Base-by-base conservation (phyloP, 2,888 invertebrate species). In the Slavum lentiscoides region DNA sequence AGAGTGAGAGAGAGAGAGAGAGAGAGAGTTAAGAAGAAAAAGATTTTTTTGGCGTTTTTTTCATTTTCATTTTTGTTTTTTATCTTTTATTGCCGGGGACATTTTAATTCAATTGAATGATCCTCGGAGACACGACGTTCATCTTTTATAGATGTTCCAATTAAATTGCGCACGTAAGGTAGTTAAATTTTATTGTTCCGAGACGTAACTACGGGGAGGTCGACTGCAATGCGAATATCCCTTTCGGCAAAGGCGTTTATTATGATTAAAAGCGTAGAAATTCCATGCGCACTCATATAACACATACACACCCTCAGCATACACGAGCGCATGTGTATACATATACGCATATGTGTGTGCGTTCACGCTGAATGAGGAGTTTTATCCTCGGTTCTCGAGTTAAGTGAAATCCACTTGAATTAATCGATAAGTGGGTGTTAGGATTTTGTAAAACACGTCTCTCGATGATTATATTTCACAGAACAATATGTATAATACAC, bases 91-190 rank as follows among this genome's bases (percentile, higher is more conserved):
- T 37, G 62, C 77, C 37, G 13, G 9, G 62, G 61, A 70, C 53
- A 19, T 62, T 77, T 77, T 62, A 70, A 77, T 77, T 70, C 53
- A 55, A 69, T 77, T 53, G 69, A 77, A 77, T 21, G 69, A 21
- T 49, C 61, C 69, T 21, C 21, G 2, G 68, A 21, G 49, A 74
- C 49, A 39, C 49, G 55, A 62, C 62, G 69, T 62, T 77, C 39
- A 21, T 49, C 30, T 77, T 77, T 69, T 76, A 70, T 62, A 39
- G 69, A 62, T 70, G 69, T 77, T 77, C 70, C 68, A 62, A 77
- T 77, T 77, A 70, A 77, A 77, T 37, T 49, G n/a, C 37, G 62
- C 49, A 70, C 62, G 70, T 77, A 62, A 69, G 37, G 62, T 53
- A 53, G 62, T 70, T 70, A 69, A 37, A 62, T 77, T 77, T 77